Evolutionary conservation across 2,113 vertebrate genomes (phyloP).

Genomic region (Quiscalus mexicanus): DNA sequence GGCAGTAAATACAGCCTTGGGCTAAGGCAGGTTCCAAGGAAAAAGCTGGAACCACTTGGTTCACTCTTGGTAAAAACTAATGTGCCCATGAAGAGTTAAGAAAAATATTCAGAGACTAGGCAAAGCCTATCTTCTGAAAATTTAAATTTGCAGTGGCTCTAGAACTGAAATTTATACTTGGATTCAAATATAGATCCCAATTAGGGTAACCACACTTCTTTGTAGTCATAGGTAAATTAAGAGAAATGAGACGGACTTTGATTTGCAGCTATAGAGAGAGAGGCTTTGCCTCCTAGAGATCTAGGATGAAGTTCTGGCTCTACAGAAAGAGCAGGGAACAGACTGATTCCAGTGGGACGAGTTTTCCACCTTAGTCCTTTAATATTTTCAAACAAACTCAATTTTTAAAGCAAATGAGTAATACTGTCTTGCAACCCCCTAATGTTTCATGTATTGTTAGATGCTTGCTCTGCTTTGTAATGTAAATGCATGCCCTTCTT

Average conservation of each 20-base stretch:
- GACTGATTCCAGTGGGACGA: neutral
- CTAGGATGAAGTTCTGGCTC: neutral
- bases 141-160: neutral
- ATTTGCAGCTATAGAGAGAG: neutral
- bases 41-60: too few species aligned
- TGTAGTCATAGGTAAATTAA: neutral
- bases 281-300: constrained; percentile 6
- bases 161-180: neutral
- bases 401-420: constrained; percentile 16
- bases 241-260: neutral
- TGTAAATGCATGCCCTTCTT: neutral
- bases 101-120: neutral
- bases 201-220: neutral
- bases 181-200: neutral
- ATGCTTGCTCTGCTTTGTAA: neutral
- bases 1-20: too few species aligned
- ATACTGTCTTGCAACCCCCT: neutral
- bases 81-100: neutral
- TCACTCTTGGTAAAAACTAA: neutral
- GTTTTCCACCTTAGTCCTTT: constrained; percentile 8
- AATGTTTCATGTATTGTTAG: neutral
- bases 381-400: neutral
- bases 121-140: neutral
- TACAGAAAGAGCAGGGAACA: neutral
- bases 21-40: too few species aligned